Evolutionary conservation across 2,113 vertebrate genomes (phyloP), one percentile per base, ranked within the genome.

Genomic region (Calidris pugnax): DNA sequence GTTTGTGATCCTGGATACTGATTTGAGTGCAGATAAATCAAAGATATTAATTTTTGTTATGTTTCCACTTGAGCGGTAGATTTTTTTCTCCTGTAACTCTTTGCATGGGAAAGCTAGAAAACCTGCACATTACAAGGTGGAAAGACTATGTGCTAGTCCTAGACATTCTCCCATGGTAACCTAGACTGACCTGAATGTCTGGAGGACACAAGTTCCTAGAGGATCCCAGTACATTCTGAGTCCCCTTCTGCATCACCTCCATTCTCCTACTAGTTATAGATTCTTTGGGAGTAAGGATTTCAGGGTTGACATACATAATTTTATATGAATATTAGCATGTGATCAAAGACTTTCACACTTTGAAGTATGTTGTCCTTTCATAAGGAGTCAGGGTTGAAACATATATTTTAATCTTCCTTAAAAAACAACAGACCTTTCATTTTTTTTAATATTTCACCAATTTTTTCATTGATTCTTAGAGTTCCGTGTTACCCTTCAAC

Each of bases 301-400:
- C 32, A 48, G 50, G 9, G 5, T 33, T 1, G 0, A 87, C 3
- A 2, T 9, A n/a, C 2, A 5, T 23, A 71, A 33, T 30, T 19
- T 69, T 64, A 37, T 4, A 47, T 7, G 6, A 90, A 57, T 57
- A 67, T 76, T 43, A 68, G 20, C 7, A 10, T 53, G 15, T 2
- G 3, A 86, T 26, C 27, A 69, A 53, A 76, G 21, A 16, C 24
- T 33, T 73, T 77, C 45, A 37, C 30, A 15, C 5, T 9, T 56
- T 76, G 20, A 32, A 69, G 30, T 9, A 62, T 17, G 2, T 30
- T 56, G 28, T 28, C 14, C 32, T 90, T 79, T 88, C n/a, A n/a
- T n/a, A 76, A 63, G 12, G 9, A 87, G 20, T 47, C 16, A 82
- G 51, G 9, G 9, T 74, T 77, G 39, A 30, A 62, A 84, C 4